Percentiles rank a stretch among this genome's conserved stretches.
These are phyloP conservation scores for Gymnosoma rotundatum DNA, from an alignment of 2,888 invertebrate genomes.

Conservation along the genomic window DNA sequence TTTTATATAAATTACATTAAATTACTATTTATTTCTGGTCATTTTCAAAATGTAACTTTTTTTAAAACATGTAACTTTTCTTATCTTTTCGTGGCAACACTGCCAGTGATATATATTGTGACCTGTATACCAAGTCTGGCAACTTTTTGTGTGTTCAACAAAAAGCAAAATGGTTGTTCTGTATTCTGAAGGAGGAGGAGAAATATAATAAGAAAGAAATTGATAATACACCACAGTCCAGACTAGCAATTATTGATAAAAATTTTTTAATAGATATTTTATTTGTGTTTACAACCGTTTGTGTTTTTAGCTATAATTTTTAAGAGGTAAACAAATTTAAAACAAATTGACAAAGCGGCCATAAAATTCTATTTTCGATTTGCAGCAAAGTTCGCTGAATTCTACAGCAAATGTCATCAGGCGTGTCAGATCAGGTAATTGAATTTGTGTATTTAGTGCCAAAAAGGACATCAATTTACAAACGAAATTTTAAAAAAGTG, in stretches of 20 bases:
- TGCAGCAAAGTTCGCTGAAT: constrained; percentile 77
- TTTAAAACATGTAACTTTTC: too few species aligned
- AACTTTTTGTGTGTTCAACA: constrained; percentile 50
- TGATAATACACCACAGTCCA: constrained; percentile 69
- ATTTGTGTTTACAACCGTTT: constrained; percentile 75
- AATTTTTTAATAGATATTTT: constrained; percentile 74
- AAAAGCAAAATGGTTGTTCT: constrained; percentile 72
- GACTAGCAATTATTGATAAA: constrained; percentile 74
- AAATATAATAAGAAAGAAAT: constrained; percentile 67
- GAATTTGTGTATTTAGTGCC: constrained; percentile 67
- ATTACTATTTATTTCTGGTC: too few species aligned
- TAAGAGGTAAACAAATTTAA: constrained; percentile 68
- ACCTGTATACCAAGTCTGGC: constrained; percentile 19
- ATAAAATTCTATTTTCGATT: constrained; percentile 67
- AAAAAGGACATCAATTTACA: constrained; percentile 40
- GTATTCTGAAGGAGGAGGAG: constrained; percentile 65
- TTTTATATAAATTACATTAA: too few species aligned
- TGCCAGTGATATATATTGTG: too few species aligned
- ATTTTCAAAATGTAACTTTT: too few species aligned
- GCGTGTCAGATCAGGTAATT: constrained; percentile 94
- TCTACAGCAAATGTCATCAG: constrained; percentile 91
- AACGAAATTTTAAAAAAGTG: background rate
- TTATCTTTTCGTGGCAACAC: too few species aligned
- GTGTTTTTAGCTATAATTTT: constrained; percentile 73
- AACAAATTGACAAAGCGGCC: constrained; percentile 33